Percentiles rank a stretch among this genome's conserved stretches.
Evolutionary conservation across 2,888 invertebrate species (phyloP).

Genomic region (Melolontha melolontha): DNA sequence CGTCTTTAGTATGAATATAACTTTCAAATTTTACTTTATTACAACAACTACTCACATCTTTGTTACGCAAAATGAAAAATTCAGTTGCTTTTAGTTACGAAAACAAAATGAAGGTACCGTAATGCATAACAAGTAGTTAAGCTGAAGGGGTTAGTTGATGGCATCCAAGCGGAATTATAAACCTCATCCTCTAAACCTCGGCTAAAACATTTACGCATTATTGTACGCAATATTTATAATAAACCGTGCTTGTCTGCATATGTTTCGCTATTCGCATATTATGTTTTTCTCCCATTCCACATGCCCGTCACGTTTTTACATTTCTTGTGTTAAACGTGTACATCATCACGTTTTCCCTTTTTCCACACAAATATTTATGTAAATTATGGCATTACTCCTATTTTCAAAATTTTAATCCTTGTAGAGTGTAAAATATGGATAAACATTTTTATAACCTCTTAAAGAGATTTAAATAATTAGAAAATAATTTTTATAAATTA

Average conservation of each 20-base stretch:
- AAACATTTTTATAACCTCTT: too few relatives aligned
- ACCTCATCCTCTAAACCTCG: constrained; percentile 51
- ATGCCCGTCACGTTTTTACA: constrained; percentile 36
- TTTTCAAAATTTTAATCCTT: too few relatives aligned
- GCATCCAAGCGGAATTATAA: constrained; percentile 63
- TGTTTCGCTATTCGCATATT: constrained; percentile 31
- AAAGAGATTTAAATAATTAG: too few relatives aligned
- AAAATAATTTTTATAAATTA: too few relatives aligned
- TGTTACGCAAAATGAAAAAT: constrained; percentile 63
- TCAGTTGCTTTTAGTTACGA: constrained; percentile 64
- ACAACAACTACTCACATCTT: constrained; percentile 46
- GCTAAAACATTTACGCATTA: constrained; percentile 53
- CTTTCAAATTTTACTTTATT: too few relatives aligned
- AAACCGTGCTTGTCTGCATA: constrained; percentile 52
- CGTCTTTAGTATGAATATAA: too few relatives aligned
- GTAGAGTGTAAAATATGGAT: too few relatives aligned
- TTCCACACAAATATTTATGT: too few relatives aligned
- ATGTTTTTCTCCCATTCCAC: constrained; percentile 2
- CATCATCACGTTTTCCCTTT: constrained; percentile 1
- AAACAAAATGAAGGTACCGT: constrained; percentile 65
- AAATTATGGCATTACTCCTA: too few relatives aligned
- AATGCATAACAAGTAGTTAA: constrained; percentile 66
- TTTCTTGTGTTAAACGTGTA: constrained; percentile 23
- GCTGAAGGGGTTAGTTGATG: constrained; percentile 62
- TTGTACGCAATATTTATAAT: constrained; percentile 59